Percentiles rank a stretch among this genome's conserved stretches.
These are phyloP conservation scores for Ailuropoda melanoleuca DNA, from an alignment of 2,113 vertebrate genomes.

Conservation along the genomic window DNA sequence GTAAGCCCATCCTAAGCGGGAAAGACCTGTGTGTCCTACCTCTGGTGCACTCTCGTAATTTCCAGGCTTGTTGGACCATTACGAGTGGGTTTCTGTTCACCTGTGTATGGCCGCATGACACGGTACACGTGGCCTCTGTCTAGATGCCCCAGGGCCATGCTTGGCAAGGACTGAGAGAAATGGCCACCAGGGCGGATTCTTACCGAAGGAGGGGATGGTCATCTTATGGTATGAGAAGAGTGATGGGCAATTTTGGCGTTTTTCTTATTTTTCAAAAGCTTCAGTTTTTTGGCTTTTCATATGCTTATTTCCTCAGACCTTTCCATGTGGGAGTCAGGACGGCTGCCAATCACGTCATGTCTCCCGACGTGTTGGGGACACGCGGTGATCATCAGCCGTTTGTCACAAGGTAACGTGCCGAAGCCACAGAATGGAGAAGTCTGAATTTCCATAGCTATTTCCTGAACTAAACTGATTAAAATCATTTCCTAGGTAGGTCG, in stretches of 20 bases:
- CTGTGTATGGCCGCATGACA: fast-evolving
- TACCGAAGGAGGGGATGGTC: fast-evolving
- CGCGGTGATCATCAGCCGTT: fast-evolving
- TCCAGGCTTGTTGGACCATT: fast-evolving
- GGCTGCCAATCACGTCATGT: conserved; percentile 17
- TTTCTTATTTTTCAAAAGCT: background rate
- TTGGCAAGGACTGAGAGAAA: background rate
- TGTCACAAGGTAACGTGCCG: background rate
- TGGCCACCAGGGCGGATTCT: fast-evolving
- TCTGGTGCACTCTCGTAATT: fast-evolving
- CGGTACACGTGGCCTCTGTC: fast-evolving
- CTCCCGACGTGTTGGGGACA: fast-evolving
- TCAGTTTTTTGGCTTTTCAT: conserved; percentile 38
- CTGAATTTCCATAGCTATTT: conserved; percentile 72
- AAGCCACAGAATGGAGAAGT: conserved; percentile 23
- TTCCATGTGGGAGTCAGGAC: background rate
- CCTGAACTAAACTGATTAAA: conserved; percentile 78
- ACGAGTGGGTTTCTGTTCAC: fast-evolving
- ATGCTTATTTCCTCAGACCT: conserved; percentile 34
- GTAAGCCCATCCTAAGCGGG: background rate
- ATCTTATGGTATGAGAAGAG: background rate
- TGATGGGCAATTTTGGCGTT: background rate
- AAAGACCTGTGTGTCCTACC: fast-evolving
- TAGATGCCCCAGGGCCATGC: fast-evolving
- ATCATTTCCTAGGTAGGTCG: conserved; percentile 67